Percentiles rank a stretch among this genome's conserved stretches.
Conservation (phyloP, 1,140 invertebrate species). For the Drosophila ercepeae region DNA sequence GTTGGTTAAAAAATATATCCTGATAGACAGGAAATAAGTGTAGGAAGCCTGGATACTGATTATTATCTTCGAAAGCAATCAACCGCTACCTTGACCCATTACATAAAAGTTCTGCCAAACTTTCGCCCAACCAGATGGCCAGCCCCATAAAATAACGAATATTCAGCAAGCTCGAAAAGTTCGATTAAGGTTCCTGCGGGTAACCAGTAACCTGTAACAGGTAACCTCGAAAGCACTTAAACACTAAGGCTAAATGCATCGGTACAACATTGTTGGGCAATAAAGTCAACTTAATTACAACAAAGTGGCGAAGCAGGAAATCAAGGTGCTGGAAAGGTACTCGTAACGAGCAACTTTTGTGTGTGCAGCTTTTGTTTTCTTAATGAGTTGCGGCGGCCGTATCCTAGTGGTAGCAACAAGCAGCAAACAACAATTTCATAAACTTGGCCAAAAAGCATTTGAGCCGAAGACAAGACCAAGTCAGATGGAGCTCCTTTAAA, state of each 20-base stretch:
- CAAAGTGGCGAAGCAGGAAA: conserved; percentile 31
- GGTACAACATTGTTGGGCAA: conserved; percentile 61
- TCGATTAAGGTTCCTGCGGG: conserved; percentile 58
- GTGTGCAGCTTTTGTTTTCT: conserved; percentile 69
- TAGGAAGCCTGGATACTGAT: no score
- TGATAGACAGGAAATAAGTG: no score
- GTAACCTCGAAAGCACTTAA: conserved; percentile 34
- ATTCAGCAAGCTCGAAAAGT: conserved; percentile 63
- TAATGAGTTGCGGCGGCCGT: conserved; percentile 72
- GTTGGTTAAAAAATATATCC: no score
- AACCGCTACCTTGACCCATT: conserved; percentile 16
- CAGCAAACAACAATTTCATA: conserved; percentile 69
- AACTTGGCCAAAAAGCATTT: conserved; percentile 73
- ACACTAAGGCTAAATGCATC: conserved; percentile 47
- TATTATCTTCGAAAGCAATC: background rate
- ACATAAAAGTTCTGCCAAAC: conserved; percentile 17
- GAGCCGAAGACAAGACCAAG: conserved; percentile 53
- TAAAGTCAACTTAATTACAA: conserved; percentile 76
- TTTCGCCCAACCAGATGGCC: conserved; percentile 19
- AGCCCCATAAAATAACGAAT: conserved; percentile 66
- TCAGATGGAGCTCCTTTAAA: conserved; percentile 29
- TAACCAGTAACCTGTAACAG: no score
- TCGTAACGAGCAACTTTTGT: conserved; percentile 57
- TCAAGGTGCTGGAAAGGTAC: conserved; percentile 9
- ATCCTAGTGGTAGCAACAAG: conserved; percentile 37